Conservation (phyloP, 2,113 vertebrate genomes). For the Chamaetylas fuelleborni region DNA sequence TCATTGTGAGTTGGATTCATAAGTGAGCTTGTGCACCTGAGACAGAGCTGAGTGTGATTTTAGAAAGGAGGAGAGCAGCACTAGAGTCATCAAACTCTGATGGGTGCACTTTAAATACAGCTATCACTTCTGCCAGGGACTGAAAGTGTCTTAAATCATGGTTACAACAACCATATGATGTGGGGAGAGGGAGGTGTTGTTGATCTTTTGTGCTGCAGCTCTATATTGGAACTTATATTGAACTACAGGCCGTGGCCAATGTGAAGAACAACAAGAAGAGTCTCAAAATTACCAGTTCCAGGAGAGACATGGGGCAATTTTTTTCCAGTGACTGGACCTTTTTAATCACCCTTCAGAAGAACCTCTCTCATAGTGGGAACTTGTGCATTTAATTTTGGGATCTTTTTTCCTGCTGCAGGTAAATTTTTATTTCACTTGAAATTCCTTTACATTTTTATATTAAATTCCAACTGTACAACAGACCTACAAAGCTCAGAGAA, state of each 20-base stretch:
- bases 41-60: neutral
- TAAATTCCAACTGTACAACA: neutral
- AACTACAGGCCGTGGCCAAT: fast-evolving
- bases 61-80: neutral
- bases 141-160: neutral
- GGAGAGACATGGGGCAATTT: neutral
- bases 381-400: neutral
- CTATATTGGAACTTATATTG: neutral
- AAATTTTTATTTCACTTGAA: neutral
- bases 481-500: neutral
- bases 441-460: neutral
- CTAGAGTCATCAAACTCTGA: too few relatives aligned
- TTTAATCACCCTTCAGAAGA: neutral
- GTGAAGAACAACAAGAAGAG: fast-evolving
- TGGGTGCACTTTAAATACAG: neutral
- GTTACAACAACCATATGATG: neutral
- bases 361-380: neutral
- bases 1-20: neutral
- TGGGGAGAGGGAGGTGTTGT: neutral
- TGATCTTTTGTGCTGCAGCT: neutral
- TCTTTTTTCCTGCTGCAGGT: neutral
- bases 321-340: neutral
- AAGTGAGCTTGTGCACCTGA: neutral
- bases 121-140: neutral
- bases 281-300: neutral